phyloP scores from a whole-genome alignment of 2,888 invertebrate genomes.

The Tineola bisselliella region DNA sequence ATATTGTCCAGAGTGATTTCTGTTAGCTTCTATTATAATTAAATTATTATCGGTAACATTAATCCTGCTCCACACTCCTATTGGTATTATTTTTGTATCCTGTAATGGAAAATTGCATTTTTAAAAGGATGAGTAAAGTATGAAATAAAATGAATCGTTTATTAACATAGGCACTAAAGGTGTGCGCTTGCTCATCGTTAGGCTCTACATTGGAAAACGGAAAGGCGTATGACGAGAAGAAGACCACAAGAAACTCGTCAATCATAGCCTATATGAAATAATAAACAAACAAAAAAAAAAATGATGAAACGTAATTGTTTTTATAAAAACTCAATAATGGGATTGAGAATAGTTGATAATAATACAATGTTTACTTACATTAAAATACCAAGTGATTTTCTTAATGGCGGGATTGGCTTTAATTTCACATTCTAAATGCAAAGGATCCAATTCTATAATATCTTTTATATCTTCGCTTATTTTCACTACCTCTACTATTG shows the following conservation, averaged over 20 bases:
- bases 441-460: constrained; percentile 48
- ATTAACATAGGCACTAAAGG: no score
- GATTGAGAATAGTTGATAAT: no score
- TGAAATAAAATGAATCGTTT: no score
- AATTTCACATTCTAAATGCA: constrained; percentile 51
- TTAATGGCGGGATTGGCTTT: constrained; percentile 56
- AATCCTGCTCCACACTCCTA: constrained; percentile 39
- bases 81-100: constrained; percentile 44
- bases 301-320: no score
- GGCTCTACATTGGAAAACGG: no score
- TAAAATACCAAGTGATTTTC: constrained; percentile 50
- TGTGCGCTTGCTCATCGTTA: no score
- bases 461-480: constrained; percentile 43
- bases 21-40: constrained; percentile 38
- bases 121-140: no score
- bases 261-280: no score
- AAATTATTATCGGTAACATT: constrained; percentile 30
- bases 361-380: constrained; percentile 56
- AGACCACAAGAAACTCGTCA: no score
- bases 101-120: constrained; percentile 21
- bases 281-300: no score
- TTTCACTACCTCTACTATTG: constrained; percentile 47
- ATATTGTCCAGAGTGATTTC: constrained; percentile 45
- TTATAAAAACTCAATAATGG: no score
- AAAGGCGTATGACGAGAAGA: no score